Base-by-base conservation (phyloP, 2,888 invertebrate genomes). In the Platycheirus albimanus region DNA sequence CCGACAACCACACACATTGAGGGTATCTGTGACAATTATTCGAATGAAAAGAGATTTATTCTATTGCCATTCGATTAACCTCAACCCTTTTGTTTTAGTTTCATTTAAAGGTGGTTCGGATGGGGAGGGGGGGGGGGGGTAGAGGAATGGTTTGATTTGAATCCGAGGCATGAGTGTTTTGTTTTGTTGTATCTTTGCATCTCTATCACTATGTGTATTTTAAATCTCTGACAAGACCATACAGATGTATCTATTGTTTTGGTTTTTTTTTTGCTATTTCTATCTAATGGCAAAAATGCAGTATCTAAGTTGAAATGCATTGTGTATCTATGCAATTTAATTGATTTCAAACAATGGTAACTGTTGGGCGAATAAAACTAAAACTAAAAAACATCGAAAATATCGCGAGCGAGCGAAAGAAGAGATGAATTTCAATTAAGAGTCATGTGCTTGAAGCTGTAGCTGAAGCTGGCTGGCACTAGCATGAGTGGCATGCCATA, bases 41-140 rank as follows among this genome's bases (percentile, higher is more conserved):
- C 71, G 61, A 81, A 76, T 66, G 10, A 63, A 61, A 66, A 76
- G 61, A 81, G 81, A 81, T 81, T 81, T 76, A 81, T 76, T 81
- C 71, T 61, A 81, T 81, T 81, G 77, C 81, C 81, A 81, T 76
- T 76, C 81, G 76, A 81, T 81, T 81, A 81, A 81, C 81, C 81
- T 81, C 81, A 81, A 81, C 76, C 81, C 67, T 76, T 76, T 76
- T 63, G 77, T 54, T 45, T 58, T 33, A 61, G 10, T n/a, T n/a
- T n/a, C n/a, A n/a, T n/a, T n/a, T n/a, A n/a, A n/a, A n/a, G n/a
- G n/a, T n/a, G n/a, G n/a, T 2, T 13, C 10, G 20, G 8, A 28
- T 4, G 5, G 36, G 10, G 13, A 7, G 8, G 30, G 5, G 3
- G n/a, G 8, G 24, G 54, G 5, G 13, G 20, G 49, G 13, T 38